phyloP scores from a whole-genome alignment of 2,113 vertebrate genomes.

The Tupaia chinensis region DNA sequence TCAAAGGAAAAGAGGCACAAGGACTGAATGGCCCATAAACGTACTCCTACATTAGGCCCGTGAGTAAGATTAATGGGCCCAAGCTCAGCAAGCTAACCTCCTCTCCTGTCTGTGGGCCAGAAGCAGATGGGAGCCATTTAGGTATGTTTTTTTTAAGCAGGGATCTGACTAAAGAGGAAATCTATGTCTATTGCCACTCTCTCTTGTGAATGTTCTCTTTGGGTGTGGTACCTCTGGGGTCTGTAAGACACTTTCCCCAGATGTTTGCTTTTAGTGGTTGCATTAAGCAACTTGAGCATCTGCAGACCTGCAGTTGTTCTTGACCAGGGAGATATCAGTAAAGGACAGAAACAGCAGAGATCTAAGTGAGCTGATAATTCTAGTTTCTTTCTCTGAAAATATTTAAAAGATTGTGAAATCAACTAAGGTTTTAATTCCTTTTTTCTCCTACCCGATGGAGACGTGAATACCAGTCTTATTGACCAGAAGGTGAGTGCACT shows the following conservation, averaged over 20 bases:
- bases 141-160: background rate
- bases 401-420: background rate
- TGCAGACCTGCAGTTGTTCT: background rate
- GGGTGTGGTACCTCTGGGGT: background rate
- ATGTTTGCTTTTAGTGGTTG: background rate
- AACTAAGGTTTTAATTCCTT: rapidly evolving
- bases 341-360: background rate
- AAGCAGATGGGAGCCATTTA: background rate
- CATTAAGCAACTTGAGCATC: background rate
- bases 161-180: background rate
- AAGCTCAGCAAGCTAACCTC: background rate
- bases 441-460: background rate
- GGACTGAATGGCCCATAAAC: slow-evolving; percentile 54
- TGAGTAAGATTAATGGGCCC: background rate
- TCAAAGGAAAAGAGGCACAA: background rate
- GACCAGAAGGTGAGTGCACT: background rate
- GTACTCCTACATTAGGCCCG: background rate
- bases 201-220: background rate
- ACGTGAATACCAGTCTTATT: rapidly evolving
- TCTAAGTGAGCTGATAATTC: background rate
- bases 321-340: background rate
- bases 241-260: background rate
- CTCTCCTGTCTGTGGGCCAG: background rate
- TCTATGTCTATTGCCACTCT: background rate
- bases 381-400: background rate